Conservation (phyloP, 2,113 vertebrate species). For the Progne subis region DNA sequence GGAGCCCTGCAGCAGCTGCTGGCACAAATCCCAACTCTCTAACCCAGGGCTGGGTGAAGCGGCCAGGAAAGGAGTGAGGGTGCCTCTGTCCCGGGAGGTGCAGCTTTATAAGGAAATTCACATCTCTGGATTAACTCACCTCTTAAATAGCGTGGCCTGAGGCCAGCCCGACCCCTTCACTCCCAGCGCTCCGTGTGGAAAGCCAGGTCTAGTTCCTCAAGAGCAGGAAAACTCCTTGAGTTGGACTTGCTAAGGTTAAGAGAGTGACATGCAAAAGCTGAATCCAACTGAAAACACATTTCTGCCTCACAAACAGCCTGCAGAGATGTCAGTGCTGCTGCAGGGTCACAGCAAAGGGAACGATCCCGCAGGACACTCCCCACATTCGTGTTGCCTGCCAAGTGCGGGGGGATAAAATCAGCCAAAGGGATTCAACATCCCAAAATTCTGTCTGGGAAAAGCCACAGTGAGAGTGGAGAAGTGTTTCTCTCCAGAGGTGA, state of each 20-base stretch:
- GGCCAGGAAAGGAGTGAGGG: fast-evolving
- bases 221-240: neutral
- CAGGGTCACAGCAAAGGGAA: neutral
- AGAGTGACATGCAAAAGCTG: fast-evolving
- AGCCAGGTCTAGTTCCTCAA: neutral
- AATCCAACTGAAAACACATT: neutral
- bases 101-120: neutral
- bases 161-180: neutral
- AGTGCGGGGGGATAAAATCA: neutral
- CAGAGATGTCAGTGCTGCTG: neutral
- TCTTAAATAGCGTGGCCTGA: neutral
- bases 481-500: fast-evolving
- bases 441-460: neutral
- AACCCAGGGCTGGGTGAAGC: neutral
- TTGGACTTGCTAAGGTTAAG: neutral
- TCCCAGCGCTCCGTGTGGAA: neutral
- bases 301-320: neutral
- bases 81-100: neutral
- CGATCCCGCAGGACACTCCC: neutral
- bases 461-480: neutral
- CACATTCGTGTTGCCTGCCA: neutral
- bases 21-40: neutral
- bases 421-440: neutral
- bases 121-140: neutral
- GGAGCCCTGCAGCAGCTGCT: neutral